Evolutionary conservation across 53 echinoderm and acorn worm genomes (phyloP).

Genomic region (Holothuria scabra): DNA sequence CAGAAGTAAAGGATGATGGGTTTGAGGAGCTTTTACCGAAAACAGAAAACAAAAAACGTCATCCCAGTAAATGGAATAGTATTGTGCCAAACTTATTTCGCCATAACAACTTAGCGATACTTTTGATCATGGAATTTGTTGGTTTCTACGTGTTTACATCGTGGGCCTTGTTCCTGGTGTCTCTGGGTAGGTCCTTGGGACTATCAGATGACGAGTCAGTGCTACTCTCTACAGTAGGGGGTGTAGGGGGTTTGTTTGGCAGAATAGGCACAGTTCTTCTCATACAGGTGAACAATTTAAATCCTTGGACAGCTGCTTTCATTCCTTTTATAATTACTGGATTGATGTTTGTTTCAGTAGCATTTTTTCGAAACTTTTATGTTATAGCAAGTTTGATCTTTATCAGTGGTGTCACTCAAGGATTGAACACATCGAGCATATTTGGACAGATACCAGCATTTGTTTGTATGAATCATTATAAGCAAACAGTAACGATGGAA

Average conservation of each 20-base stretch:
- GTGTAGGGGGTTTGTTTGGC: not conserved
- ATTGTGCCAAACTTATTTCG: not conserved
- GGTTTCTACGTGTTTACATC: not conserved
- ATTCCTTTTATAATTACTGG: not conserved
- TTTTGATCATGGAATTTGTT: not conserved
- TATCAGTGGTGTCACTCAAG: constrained; percentile 4
- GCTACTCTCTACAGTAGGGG: not conserved
- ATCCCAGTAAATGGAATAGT: not conserved
- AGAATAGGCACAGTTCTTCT: not conserved
- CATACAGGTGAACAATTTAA: not conserved
- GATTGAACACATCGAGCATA: too few species aligned
- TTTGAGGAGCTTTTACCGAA: too few species aligned
- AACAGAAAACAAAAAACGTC: too few species aligned
- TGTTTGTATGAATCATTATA: too few species aligned
- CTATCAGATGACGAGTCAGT: constrained; percentile 5
- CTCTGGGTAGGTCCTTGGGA: not conserved
- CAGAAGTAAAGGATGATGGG: too few species aligned
- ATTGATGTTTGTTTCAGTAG: not conserved
- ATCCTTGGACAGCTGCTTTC: not conserved
- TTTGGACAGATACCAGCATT: too few species aligned
- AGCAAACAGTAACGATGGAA: too few species aligned
- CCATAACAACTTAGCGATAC: not conserved
- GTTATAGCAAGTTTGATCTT: not conserved
- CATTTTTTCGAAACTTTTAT: not conserved
- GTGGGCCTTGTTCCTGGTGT: constrained; percentile 12